These are phyloP conservation scores for Oryzias sinensis DNA, from an alignment of 2,797 vertebrate species.

Conservation along the genomic window DNA sequence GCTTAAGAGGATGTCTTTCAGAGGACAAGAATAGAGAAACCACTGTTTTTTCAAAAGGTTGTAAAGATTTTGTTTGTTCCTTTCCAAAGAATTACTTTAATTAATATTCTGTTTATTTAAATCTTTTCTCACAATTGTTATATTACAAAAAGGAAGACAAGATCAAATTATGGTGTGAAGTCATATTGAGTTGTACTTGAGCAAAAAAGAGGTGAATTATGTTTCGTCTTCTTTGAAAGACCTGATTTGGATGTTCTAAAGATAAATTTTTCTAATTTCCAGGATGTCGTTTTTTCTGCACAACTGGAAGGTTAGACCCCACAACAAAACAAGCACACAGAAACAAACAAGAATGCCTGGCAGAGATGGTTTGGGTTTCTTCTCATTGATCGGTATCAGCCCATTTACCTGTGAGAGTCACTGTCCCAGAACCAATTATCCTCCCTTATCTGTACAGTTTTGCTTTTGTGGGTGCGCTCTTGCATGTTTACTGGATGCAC, in stretches of 20 bases:
- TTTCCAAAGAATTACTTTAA: background rate
- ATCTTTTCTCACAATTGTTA: constrained; percentile 45
- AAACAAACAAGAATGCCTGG: constrained; percentile 25
- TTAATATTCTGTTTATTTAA: constrained; percentile 29
- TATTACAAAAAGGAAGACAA: constrained; percentile 30
- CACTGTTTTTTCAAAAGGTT: constrained; percentile 17
- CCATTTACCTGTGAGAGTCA: constrained; percentile 62
- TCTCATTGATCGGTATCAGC: constrained; percentile 54
- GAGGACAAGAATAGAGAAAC: constrained; percentile 17
- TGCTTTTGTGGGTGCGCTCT: constrained; percentile 25
- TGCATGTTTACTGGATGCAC: constrained; percentile 24
- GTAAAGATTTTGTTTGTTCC: constrained; percentile 26
- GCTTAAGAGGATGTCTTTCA: constrained; percentile 35
- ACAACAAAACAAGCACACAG: constrained; percentile 1
- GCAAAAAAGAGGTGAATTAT: constrained; percentile 26
- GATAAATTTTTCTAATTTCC: constrained; percentile 4
- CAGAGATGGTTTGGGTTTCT: constrained; percentile 40
- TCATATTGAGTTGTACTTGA: constrained; percentile 48
- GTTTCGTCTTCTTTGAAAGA: constrained; percentile 1
- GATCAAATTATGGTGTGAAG: constrained; percentile 32
- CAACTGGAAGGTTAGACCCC: background rate
- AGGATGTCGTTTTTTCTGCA: constrained; percentile 1
- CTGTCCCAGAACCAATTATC: constrained; percentile 65
- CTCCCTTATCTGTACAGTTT: constrained; percentile 51
- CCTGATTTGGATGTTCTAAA: background rate